These are phyloP conservation scores for Cantharis rustica DNA, from an alignment of 2,888 invertebrate species.

Conservation along the genomic window DNA sequence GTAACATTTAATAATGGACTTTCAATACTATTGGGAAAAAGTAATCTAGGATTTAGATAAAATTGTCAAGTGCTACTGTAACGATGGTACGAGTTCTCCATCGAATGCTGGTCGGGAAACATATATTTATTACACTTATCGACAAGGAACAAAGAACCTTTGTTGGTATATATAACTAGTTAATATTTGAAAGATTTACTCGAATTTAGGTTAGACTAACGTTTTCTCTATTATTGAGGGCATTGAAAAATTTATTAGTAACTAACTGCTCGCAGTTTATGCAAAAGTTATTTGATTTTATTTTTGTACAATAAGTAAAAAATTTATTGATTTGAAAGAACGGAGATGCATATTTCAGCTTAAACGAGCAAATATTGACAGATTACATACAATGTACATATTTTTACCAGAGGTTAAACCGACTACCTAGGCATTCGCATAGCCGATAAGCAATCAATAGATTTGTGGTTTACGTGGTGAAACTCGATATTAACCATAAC, in stretches of 20 bases:
- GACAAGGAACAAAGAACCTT: neutral
- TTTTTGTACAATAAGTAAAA: too few species aligned
- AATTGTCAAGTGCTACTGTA: neutral
- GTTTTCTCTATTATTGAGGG: neutral
- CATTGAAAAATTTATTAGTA: neutral
- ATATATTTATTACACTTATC: neutral
- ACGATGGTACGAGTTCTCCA: neutral
- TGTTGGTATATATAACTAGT: neutral
- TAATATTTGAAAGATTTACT: neutral
- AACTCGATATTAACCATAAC: too few species aligned
- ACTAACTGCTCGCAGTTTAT: too few species aligned
- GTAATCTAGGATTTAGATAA: neutral
- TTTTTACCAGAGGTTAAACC: too few species aligned
- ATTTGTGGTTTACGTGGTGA: too few species aligned
- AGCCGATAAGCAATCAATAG: too few species aligned
- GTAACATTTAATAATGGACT: neutral
- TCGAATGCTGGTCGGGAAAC: neutral
- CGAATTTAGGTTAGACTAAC: neutral
- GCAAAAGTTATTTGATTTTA: too few species aligned
- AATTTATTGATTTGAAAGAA: too few species aligned
- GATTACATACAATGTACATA: too few species aligned
- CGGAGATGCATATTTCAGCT: too few species aligned
- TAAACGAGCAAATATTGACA: too few species aligned
- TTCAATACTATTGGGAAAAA: neutral
- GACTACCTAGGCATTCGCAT: too few species aligned